phyloP scores from a whole-genome alignment of 2,888 invertebrate genomes.

The Patella ulyssiponensis region DNA sequence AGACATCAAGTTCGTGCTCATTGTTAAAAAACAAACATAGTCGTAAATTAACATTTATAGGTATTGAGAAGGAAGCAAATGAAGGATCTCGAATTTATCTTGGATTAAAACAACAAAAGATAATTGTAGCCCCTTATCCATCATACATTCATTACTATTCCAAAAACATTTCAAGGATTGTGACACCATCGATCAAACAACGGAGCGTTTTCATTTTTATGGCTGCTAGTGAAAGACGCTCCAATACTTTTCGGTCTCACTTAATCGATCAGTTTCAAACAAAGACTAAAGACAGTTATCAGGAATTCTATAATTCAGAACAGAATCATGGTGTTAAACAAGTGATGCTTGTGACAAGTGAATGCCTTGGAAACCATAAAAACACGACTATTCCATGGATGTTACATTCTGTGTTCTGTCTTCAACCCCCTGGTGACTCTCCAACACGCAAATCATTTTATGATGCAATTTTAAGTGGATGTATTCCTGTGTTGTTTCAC shows the following conservation, averaged over 20 bases:
- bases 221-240: conserved; percentile 47
- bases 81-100: conserved; percentile 15
- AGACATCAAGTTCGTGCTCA: conserved; percentile 42
- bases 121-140: conserved; percentile 60
- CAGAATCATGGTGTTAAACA: conserved; percentile 5
- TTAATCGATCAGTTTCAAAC: conserved; percentile 53
- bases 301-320: conserved; percentile 19
- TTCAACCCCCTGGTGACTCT: conserved; percentile 64
- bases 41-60: conserved; percentile 45
- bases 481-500: conserved; percentile 58
- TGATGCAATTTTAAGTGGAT: conserved; percentile 59
- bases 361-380: conserved; percentile 36
- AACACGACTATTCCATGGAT: conserved; percentile 57
- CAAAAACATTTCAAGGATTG: conserved; percentile 8
- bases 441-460: conserved; percentile 64
- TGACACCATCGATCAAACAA: conserved; percentile 31
- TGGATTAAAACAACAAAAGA: conserved; percentile 29
- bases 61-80: conserved; percentile 53
- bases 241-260: conserved; percentile 48
- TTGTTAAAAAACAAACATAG: conserved; percentile 41
- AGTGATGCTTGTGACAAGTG: conserved; percentile 28
- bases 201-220: conserved; percentile 53
- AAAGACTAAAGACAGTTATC: conserved; percentile 34
- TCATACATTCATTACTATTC: conserved; percentile 54
- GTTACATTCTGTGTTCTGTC: conserved; percentile 56